Percentiles rank a stretch among this genome's conserved stretches.
Conservation (phyloP, 2,888 invertebrate species). For the Phymatocera aterrima region DNA sequence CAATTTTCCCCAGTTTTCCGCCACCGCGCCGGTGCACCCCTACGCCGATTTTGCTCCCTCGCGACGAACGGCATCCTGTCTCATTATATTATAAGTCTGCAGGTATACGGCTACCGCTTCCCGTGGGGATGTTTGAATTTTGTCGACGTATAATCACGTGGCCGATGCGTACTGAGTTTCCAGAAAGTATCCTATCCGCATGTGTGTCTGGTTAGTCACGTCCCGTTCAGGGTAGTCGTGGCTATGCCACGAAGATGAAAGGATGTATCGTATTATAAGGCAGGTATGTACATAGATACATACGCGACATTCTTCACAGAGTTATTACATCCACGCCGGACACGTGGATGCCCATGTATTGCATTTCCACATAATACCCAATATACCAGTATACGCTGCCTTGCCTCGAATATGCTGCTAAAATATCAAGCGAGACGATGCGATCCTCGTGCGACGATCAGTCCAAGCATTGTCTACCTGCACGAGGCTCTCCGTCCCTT, state of each 20-base stretch:
- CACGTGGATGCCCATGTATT: background rate
- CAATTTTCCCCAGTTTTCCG: too few species aligned
- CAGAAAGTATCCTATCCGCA: background rate
- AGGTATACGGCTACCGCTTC: background rate
- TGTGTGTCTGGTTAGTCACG: slow-evolving; percentile 18
- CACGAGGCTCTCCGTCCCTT: background rate
- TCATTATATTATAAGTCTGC: slow-evolving; percentile 5
- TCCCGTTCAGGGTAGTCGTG: slow-evolving; percentile 19
- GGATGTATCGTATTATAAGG: slow-evolving; percentile 20
- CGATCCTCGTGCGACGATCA: slow-evolving; percentile 14
- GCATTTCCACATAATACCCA: background rate
- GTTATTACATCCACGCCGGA: background rate
- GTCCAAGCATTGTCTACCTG: slow-evolving; percentile 12
- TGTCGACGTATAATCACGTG: too few species aligned
- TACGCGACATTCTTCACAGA: background rate
- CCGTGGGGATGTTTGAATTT: background rate
- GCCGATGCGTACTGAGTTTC: background rate
- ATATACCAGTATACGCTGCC: background rate
- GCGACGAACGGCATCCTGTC: too few species aligned
- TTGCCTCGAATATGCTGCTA: slow-evolving; percentile 10
- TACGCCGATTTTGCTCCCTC: too few species aligned
- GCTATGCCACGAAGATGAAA: background rate
- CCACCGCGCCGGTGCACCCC: too few species aligned
- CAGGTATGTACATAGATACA: too few species aligned
- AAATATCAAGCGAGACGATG: slow-evolving; percentile 28